Evolutionary conservation across 2,113 vertebrate species (phyloP).

Genomic region (Kryptolebias marmoratus): DNA sequence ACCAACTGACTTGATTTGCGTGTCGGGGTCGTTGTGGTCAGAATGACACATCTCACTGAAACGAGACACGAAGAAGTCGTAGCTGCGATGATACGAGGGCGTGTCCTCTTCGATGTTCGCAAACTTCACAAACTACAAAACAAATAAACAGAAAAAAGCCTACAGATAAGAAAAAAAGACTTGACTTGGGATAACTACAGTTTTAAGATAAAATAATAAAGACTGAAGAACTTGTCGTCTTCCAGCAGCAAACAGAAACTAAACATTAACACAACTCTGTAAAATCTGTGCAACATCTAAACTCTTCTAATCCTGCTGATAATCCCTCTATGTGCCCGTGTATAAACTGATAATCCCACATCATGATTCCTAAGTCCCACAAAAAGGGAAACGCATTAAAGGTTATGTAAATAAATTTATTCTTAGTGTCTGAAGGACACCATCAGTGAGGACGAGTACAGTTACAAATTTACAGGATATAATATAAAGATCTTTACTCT

Average conservation of each 20-base stretch:
- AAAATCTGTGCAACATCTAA: no score
- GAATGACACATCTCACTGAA: slow-evolving; percentile 99
- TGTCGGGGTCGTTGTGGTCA: slow-evolving; percentile 88
- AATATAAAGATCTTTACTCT: no score
- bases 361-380: background rate
- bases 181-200: no score
- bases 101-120: slow-evolving; percentile 98
- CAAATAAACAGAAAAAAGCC: background rate
- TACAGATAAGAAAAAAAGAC: no score
- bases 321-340: background rate
- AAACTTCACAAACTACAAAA: slow-evolving; percentile 92
- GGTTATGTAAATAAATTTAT: background rate
- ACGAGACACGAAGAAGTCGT: slow-evolving; percentile 96
- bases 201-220: no score
- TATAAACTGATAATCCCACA: background rate
- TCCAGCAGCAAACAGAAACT: no score
- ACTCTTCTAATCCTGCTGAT: background rate
- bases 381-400: background rate
- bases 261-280: no score
- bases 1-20: slow-evolving; percentile 89
- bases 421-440: no score
- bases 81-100: slow-evolving; percentile 94
- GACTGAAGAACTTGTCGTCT: no score
- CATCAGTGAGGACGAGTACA: background rate
- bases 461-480: no score